Conservation (phyloP, 2,888 invertebrate species). For the Oegoconia quadripuncta region DNA sequence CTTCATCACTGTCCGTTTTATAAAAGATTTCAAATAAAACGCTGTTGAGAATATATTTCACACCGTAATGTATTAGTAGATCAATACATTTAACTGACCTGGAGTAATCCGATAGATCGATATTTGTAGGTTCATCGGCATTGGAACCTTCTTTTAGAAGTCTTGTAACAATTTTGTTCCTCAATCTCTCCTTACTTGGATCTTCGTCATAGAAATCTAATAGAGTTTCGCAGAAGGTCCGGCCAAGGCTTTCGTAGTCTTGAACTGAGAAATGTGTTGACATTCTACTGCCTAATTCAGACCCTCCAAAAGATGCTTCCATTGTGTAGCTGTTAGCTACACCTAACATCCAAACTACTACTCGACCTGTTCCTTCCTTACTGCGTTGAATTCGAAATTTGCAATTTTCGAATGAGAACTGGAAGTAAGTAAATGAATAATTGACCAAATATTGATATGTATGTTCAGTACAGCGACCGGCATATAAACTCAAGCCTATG, state of each 20-base stretch:
- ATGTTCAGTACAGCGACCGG: neutral
- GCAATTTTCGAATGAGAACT: constrained; percentile 97
- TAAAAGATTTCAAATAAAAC: neutral
- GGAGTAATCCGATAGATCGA: constrained; percentile 91
- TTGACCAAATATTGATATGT: too few species aligned
- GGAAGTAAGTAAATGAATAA: too few species aligned
- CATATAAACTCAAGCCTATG: too few species aligned
- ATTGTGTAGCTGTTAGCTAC: constrained; percentile 96
- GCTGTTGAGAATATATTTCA: neutral
- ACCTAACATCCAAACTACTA: constrained; percentile 97
- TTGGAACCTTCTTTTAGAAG: constrained; percentile 90
- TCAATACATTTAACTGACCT: constrained; percentile 74
- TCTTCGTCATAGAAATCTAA: constrained; percentile 94
- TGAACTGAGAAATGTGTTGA: constrained; percentile 92
- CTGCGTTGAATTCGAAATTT: constrained; percentile 95
- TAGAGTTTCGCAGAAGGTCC: constrained; percentile 94
- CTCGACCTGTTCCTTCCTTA: constrained; percentile 96
- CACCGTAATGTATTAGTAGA: neutral
- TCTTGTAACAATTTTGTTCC: constrained; percentile 89
- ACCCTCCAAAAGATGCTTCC: constrained; percentile 97
- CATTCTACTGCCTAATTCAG: constrained; percentile 87
- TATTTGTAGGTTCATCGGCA: constrained; percentile 93
- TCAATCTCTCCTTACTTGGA: constrained; percentile 88
- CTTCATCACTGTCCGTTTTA: constrained; percentile 82
- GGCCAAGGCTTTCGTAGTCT: constrained; percentile 84